phyloP scores from a whole-genome alignment of 2,888 invertebrate species.

The Ametastegia equiseti region DNA sequence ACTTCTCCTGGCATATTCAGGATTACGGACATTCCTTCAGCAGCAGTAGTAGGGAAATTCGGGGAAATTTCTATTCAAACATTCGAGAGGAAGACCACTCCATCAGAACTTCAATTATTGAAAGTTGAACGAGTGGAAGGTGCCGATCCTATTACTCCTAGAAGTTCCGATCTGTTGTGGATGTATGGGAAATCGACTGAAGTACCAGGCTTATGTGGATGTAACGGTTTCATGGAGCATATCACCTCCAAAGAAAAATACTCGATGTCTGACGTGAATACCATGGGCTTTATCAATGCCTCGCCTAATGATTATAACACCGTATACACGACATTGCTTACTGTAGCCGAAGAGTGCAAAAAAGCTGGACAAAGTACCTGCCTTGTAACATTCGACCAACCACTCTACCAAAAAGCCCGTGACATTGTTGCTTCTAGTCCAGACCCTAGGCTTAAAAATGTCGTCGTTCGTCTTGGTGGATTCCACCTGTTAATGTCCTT shows the following conservation, averaged over 20 bases:
- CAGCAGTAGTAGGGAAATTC: neutral
- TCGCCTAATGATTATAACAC: constrained; percentile 30
- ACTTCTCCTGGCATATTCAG: neutral
- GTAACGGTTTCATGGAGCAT: constrained; percentile 24
- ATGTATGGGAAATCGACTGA: constrained; percentile 35
- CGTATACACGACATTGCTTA: constrained; percentile 17
- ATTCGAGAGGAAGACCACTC: neutral
- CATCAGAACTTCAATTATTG: neutral
- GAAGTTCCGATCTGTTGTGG: neutral
- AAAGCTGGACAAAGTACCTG: neutral
- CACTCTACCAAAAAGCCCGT: constrained; percentile 32
- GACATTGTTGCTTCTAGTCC: constrained; percentile 32
- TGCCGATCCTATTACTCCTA: neutral
- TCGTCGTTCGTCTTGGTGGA: constrained; percentile 44
- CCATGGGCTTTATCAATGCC: constrained; percentile 3
- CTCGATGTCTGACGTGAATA: constrained; percentile 1
- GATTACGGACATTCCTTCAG: constrained; percentile 1
- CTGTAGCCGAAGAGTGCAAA: constrained; percentile 16
- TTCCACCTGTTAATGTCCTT: constrained; percentile 48
- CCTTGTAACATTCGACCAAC: constrained; percentile 28
- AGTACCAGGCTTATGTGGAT: constrained; percentile 21
- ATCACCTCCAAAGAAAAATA: constrained; percentile 1
- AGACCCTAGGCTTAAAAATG: constrained; percentile 20
- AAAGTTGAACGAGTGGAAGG: neutral
- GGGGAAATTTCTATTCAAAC: neutral